Evolutionary conservation across 2,888 invertebrate genomes (phyloP).

Genomic region (Chaitophorus viminalis): DNA sequence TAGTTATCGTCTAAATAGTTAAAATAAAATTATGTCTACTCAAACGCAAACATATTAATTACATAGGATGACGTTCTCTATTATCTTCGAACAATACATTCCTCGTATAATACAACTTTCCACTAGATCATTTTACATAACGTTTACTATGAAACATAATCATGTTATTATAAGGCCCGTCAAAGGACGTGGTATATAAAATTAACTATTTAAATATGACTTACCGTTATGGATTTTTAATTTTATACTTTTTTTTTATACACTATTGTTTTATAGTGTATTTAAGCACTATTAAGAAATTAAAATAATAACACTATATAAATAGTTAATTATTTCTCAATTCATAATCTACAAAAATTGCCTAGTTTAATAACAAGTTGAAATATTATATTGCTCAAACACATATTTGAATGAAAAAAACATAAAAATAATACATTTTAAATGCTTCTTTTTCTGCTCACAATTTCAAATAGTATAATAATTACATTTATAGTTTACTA

Average conservation of each 20-base stretch:
- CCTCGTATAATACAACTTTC: not conserved
- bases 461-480: no score
- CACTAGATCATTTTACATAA: not conserved
- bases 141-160: not conserved
- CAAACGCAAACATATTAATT: not conserved
- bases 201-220: not conserved
- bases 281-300: no score
- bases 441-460: no score
- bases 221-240: not conserved
- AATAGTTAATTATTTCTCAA: no score
- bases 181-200: not conserved
- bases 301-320: no score
- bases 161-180: not conserved
- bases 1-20: not conserved
- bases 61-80: not conserved
- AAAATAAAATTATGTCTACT: not conserved
- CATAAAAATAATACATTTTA: no score
- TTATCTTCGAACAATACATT: not conserved
- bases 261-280: not conserved
- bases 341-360: no score
- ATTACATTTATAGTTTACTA: no score
- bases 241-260: not conserved
- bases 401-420: not conserved
- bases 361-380: no score
- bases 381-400: not conserved